Evolutionary conservation across 2,113 vertebrate genomes (phyloP).

Genomic region (Athene cunicularia): DNA sequence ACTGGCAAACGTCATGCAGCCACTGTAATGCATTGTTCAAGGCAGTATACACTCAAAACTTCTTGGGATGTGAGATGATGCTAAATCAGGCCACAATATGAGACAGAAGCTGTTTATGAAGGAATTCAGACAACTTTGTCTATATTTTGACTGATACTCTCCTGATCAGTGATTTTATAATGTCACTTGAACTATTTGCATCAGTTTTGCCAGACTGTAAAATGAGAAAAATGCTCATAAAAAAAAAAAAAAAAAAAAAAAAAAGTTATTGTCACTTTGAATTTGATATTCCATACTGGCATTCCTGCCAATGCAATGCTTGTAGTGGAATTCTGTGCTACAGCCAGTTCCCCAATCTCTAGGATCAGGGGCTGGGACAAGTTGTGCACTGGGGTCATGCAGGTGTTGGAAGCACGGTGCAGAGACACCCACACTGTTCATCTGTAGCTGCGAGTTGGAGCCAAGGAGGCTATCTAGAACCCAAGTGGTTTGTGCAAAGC

Average conservation of each 20-base stretch:
- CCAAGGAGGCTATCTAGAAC: background rate
- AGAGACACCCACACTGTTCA: background rate
- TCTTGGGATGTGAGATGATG: background rate
- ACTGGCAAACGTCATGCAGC: background rate
- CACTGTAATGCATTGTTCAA: background rate
- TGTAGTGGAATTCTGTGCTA: background rate
- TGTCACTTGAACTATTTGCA: background rate
- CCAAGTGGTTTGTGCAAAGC: background rate
- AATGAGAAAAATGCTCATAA: background rate
- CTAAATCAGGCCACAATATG: slow-evolving; percentile 14
- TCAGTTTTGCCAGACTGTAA: background rate
- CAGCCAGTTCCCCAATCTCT: background rate
- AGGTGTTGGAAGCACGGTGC: background rate
- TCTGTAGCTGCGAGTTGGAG: background rate
- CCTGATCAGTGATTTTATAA: background rate
- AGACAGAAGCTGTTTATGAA: background rate
- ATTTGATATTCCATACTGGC: background rate
- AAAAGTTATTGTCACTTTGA: background rate
- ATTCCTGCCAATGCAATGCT: background rate
- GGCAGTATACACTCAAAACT: background rate
- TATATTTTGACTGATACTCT: background rate
- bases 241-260: too few relatives aligned
- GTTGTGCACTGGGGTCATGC: background rate
- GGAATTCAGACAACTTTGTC: background rate
- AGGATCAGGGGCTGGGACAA: background rate